Percentiles rank a stretch among this genome's conserved stretches.
These are phyloP conservation scores for Epinotia brunnichana DNA, from an alignment of 2,888 invertebrate genomes.

Conservation along the genomic window DNA sequence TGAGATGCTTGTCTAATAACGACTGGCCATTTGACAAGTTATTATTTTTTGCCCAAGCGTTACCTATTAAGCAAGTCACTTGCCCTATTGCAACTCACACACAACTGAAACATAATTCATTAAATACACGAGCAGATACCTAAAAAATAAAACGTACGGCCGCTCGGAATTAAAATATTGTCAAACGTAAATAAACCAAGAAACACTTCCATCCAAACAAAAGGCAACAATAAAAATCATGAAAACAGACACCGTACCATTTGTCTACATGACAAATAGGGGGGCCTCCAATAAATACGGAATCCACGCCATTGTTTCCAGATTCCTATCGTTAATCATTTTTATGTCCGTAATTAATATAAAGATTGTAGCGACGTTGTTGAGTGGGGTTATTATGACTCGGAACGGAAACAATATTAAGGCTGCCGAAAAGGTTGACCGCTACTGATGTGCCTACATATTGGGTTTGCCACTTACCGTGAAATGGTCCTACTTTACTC, in stretches of 20 bases:
- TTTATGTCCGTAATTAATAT: conserved; percentile 82
- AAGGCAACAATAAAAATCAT: conserved; percentile 60
- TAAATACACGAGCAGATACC: not conserved
- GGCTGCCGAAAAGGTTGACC: conserved; percentile 40
- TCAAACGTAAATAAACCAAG: conserved; percentile 36
- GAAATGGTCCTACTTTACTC: not conserved
- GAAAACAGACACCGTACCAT: conserved; percentile 65
- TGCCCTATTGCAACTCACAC: too few species aligned
- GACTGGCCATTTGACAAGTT: too few species aligned
- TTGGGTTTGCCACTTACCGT: not conserved
- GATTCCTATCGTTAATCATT: conserved; percentile 78
- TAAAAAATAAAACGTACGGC: conserved; percentile 22
- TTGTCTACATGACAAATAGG: conserved; percentile 77
- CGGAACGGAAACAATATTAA: conserved; percentile 40
- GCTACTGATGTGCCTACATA: conserved; percentile 10
- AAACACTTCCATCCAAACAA: conserved; percentile 41
- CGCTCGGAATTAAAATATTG: conserved; percentile 41
- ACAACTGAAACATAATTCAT: not conserved
- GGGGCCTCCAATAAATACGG: conserved; percentile 76
- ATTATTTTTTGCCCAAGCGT: too few species aligned
- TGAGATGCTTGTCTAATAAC: too few species aligned
- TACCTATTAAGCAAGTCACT: too few species aligned
- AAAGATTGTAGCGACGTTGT: conserved; percentile 73
- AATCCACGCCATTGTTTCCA: conserved; percentile 75
- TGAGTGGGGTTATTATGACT: conserved; percentile 48